Base-by-base conservation (phyloP, 2,113 vertebrate genomes). In the Nycticorax nycticorax region DNA sequence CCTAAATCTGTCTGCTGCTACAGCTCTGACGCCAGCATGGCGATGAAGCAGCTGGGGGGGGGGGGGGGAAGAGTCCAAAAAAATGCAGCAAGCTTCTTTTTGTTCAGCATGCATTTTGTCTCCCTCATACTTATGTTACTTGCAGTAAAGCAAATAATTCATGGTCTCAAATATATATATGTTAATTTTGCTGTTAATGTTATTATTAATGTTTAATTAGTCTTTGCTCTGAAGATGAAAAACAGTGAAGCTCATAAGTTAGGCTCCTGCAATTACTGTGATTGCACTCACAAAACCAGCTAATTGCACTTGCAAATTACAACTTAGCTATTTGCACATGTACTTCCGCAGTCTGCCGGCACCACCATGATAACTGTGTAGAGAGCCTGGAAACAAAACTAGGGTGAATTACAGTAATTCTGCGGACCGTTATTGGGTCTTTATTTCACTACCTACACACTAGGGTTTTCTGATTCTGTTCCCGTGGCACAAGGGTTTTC, bases 231-330 rank as follows among this genome's bases (percentile, higher is more conserved):
- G 78, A 93, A 96, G 96, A 96, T 91, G 95, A 95, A 93, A 96
- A 97, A 92, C 95, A 95, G 89, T 92, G 93, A 94, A 97, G 85
- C 91, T 93, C 86, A 92, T 81, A 92, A 93, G 94, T 97, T 97
- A 96, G 90, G 93, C 91, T 94, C 94, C 96, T 89, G 94, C 96
- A 97, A 97, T 97, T 97, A 97, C 96, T 92, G 80, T 97, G 97
- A 97, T 94, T 97, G 95, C 94, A 87, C 79, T 96, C 97, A 96
- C 95, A 97, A 97, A 97, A 96, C 94, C 94, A 89, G 94, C 94
- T 97, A 97, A 97, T 97, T 97, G 96, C 96, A 95, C 90, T 97
- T 96, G 92, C 92, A 97, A 97, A 97, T 97, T 97, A 97, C 93
- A 92, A 96, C 77, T 94, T 96, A 92, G 95, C 88, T 97, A 95